Evolutionary conservation across 2,797 vertebrate species (phyloP).

Genomic region (Pangasius krempfi): DNA sequence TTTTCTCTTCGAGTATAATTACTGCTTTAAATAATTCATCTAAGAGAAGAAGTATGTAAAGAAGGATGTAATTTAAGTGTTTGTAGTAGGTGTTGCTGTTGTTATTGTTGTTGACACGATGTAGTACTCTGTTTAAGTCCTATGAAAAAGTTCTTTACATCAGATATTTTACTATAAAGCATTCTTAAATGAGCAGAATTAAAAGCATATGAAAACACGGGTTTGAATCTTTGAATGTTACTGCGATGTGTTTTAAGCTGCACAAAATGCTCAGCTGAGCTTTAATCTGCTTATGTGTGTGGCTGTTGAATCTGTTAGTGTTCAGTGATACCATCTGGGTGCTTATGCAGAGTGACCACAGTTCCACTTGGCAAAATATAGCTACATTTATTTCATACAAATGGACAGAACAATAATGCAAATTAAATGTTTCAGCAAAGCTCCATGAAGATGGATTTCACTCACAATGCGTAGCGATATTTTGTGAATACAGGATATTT

Average conservation of each 20-base stretch:
- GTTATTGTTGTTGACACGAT: neutral
- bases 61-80: neutral
- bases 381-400: conserved; percentile 50
- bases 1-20: neutral
- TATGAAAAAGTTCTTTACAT: neutral
- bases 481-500: conserved; percentile 8
- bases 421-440: conserved; percentile 40
- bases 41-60: neutral
- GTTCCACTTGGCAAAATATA: conserved; percentile 37
- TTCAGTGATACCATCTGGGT: conserved; percentile 49
- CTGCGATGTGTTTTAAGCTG: conserved; percentile 42
- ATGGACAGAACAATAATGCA: conserved; percentile 45
- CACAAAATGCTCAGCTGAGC: conserved; percentile 42
- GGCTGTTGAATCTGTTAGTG: conserved; percentile 46
- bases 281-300: conserved; percentile 54
- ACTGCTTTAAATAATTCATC: neutral
- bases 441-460: conserved; percentile 22
- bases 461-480: neutral
- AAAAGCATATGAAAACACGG: conserved; percentile 55
- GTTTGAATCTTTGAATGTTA: conserved; percentile 47
- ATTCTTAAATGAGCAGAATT: conserved; percentile 43
- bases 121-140: neutral
- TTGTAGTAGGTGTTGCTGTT: neutral
- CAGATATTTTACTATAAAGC: conserved; percentile 18
- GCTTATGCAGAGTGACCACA: conserved; percentile 43